Evolutionary conservation across 2,113 vertebrate species (phyloP).

Genomic region (Picathartes gymnocephalus): DNA sequence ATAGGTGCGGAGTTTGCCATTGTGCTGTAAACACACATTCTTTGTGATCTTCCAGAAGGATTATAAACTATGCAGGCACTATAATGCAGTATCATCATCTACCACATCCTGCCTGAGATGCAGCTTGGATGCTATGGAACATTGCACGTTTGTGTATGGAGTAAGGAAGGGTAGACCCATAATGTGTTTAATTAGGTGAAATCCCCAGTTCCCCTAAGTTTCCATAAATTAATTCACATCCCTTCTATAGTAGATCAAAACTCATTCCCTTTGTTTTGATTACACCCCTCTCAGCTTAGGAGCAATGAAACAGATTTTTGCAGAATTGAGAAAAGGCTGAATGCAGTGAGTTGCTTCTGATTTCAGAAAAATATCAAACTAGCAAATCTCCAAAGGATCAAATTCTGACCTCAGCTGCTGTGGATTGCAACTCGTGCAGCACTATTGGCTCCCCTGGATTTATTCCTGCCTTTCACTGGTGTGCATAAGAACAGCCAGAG

Average conservation of each 20-base stretch:
- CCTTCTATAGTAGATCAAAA: not conserved
- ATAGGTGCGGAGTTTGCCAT: not conserved
- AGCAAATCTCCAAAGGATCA: not conserved
- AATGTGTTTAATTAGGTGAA: not conserved
- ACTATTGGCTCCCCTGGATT: not conserved
- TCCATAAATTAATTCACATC: not conserved
- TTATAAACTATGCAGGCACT: not conserved
- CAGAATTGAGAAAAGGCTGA: not conserved
- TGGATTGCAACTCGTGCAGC: not conserved
- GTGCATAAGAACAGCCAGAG: not conserved
- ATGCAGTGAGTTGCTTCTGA: not conserved
- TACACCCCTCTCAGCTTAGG: not conserved
- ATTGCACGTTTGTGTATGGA: not conserved
- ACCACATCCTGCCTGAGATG: not conserved
- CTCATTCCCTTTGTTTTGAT: not conserved
- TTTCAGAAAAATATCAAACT: not conserved
- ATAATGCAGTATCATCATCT: not conserved
- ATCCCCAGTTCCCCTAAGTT: not conserved
- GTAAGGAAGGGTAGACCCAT: not conserved
- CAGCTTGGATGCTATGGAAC: not conserved
- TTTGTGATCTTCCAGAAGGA: not conserved
- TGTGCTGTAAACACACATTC: not conserved
- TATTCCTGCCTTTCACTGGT: not conserved
- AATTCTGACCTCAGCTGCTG: not conserved
- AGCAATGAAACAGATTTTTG: not conserved